Evolutionary conservation across 2,888 invertebrate species (phyloP).

Genomic region (Taenaris catops): DNA sequence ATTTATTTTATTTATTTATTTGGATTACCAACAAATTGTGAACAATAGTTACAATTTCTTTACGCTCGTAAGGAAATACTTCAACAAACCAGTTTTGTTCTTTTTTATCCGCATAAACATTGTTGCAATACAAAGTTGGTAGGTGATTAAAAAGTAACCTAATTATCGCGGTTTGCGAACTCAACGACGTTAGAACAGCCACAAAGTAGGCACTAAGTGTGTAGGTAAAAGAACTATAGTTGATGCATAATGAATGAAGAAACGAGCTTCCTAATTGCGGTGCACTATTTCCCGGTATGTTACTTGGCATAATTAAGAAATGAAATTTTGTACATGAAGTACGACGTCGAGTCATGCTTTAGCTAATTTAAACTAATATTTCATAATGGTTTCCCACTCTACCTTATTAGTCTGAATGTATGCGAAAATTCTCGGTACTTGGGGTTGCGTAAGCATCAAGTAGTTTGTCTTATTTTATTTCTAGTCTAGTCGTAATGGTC

Average conservation of each 20-base stretch:
- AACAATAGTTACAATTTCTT: too few species aligned
- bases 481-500: too few species aligned
- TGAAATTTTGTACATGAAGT: conserved; percentile 36
- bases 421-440: conserved; percentile 6
- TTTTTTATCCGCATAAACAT: too few species aligned
- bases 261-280: conserved; percentile 40
- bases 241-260: conserved; percentile 27
- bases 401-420: conserved; percentile 4
- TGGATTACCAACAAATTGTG: too few species aligned
- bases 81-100: too few species aligned
- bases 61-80: too few species aligned
- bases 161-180: conserved; percentile 1
- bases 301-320: conserved; percentile 49
- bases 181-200: conserved; percentile 2
- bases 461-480: too few species aligned
- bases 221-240: conserved; percentile 9
- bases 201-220: conserved; percentile 4
- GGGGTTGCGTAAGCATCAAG: conserved; percentile 1
- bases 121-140: too few species aligned
- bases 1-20: too few species aligned
- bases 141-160: conserved; percentile 5
- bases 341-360: conserved; percentile 13
- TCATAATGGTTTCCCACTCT: conserved; percentile 11
- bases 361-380: conserved; percentile 27
- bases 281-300: conserved; percentile 41